Conservation (phyloP, 2,113 vertebrate species). For the Corythornis madagascariensis region DNA sequence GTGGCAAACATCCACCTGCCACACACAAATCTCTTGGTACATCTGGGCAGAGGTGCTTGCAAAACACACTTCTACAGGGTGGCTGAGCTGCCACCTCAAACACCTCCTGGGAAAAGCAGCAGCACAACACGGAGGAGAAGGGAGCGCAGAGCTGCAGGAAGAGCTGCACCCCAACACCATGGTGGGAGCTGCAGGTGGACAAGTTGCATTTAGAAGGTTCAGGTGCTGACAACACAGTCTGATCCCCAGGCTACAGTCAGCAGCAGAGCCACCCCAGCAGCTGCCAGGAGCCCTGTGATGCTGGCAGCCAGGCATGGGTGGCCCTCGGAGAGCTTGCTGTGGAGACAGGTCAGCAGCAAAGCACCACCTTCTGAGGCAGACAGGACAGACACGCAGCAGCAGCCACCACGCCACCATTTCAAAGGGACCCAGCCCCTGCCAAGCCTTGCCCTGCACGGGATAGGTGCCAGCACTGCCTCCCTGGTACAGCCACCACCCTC, state of each 20-base stretch:
- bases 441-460: not conserved
- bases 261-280: not conserved
- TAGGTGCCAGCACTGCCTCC: not conserved
- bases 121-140: rapidly evolving
- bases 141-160: not conserved
- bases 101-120: not conserved
- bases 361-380: not conserved
- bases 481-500: not conserved
- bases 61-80: not conserved
- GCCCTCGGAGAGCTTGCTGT: rapidly evolving
- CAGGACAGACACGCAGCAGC: not conserved
- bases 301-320: not conserved
- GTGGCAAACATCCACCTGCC: not conserved
- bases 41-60: not conserved
- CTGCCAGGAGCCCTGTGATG: not conserved
- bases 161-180: not conserved
- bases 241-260: not conserved
- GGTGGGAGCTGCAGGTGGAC: not conserved
- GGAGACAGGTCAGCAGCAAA: not conserved
- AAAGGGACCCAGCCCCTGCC: not conserved
- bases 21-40: rapidly evolving
- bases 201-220: not conserved
- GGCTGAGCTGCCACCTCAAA: not conserved
- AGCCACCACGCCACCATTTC: not conserved
- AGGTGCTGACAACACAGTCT: not conserved